Percentiles rank a stretch among this genome's conserved stretches.
phyloP scores from a whole-genome alignment of 23 tunicate species.

The Trididemnum miniatum region DNA sequence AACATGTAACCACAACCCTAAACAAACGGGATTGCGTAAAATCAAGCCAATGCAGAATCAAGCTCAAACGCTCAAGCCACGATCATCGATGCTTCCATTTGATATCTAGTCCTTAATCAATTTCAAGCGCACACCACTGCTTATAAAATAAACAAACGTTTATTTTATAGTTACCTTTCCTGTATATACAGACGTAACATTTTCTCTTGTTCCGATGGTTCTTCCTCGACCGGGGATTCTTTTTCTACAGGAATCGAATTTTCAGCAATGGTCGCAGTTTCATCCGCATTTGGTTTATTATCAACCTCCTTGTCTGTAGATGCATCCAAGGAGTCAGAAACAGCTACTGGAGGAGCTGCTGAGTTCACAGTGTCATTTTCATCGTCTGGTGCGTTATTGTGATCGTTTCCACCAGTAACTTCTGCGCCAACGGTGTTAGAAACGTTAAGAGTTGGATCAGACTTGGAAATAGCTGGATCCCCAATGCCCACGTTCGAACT shows the following conservation, averaged over 20 bases:
- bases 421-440: neutral
- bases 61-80: no score
- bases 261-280: no score
- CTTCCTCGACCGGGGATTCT: neutral
- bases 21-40: no score
- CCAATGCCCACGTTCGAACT: neutral
- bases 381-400: neutral
- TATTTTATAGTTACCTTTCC: conserved; percentile 50
- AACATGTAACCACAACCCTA: no score
- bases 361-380: neutral
- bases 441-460: neutral
- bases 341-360: neutral
- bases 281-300: conserved; percentile 13
- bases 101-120: no score
- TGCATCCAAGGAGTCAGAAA: neutral
- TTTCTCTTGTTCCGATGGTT: conserved; percentile 32
- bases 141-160: no score
- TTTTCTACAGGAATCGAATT: neutral
- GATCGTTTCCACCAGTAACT: neutral
- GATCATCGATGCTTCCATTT: no score
- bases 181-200: conserved; percentile 49
- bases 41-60: no score
- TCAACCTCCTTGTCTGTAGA: conserved; percentile 10
- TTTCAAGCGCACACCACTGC: no score
- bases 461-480: neutral